Evolutionary conservation across 2,797 vertebrate genomes (phyloP).

Genomic region (Pteronotus mesoamericanus): DNA sequence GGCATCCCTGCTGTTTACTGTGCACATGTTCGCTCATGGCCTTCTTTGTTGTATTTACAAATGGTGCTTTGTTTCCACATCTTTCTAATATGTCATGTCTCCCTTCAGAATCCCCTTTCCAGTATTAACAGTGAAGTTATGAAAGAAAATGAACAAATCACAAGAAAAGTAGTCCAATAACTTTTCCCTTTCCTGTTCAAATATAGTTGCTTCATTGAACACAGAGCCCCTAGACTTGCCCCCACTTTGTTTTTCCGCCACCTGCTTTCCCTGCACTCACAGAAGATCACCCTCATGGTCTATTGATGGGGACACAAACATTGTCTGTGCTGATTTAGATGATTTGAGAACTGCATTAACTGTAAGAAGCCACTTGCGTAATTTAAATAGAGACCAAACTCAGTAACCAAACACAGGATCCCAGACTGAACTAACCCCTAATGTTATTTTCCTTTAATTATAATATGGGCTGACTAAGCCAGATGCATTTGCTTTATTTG

Average conservation of each 20-base stretch:
- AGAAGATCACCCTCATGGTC: not conserved
- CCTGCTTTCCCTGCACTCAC: not conserved
- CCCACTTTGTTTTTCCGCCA: not conserved
- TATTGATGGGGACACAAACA: not conserved
- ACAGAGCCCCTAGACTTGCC: not conserved
- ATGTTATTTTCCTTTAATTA: not conserved
- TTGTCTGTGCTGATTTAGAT: not conserved
- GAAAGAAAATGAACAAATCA: not conserved
- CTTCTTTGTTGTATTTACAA: conserved; percentile 43
- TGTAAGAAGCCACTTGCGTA: not conserved
- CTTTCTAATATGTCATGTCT: not conserved
- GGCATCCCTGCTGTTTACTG: conserved; percentile 27
- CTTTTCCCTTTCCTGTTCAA: not conserved
- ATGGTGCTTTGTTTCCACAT: not conserved
- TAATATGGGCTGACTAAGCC: not conserved
- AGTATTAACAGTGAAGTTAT: not conserved
- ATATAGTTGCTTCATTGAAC: not conserved
- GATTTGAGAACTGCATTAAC: not conserved
- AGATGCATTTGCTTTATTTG: not conserved
- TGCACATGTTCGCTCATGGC: not conserved
- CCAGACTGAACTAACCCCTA: not conserved
- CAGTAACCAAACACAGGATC: not conserved
- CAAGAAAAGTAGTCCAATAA: not conserved
- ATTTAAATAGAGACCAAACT: not conserved
- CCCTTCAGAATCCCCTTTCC: not conserved